Evolutionary conservation across 2,888 invertebrate species (phyloP).

Genomic region (Xestia sexstrigata): DNA sequence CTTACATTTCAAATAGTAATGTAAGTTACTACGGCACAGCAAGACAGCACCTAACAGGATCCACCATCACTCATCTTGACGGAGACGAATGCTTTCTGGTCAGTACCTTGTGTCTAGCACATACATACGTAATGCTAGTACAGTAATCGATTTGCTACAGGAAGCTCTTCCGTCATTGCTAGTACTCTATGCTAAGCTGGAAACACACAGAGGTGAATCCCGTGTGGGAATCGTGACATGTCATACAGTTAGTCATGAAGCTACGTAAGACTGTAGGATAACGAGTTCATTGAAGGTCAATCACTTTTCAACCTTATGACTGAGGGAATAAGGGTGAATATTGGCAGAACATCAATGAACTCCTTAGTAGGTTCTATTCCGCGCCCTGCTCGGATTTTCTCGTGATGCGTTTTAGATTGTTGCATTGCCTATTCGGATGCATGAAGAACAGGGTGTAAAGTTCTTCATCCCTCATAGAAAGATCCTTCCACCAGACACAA

Average conservation of each 20-base stretch:
- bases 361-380: too few species aligned
- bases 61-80: slow-evolving; percentile 23
- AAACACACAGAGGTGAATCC: not conserved
- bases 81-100: not conserved
- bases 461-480: too few species aligned
- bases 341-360: too few species aligned
- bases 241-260: not conserved
- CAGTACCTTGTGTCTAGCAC: not conserved
- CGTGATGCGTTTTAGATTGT: not conserved
- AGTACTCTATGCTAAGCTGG: not conserved
- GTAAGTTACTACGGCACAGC: not conserved
- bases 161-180: not conserved
- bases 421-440: not conserved
- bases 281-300: too few species aligned
- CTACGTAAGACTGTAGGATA: too few species aligned
- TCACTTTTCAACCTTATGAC: too few species aligned
- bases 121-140: not conserved
- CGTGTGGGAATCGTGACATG: not conserved
- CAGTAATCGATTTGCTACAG: not conserved
- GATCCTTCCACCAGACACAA: too few species aligned
- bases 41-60: not conserved
- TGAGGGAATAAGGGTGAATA: too few species aligned
- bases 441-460: too few species aligned
- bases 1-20: not conserved
- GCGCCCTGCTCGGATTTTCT: too few species aligned